Conservation (phyloP, 2,113 vertebrate species). For the Edolisoma coerulescens region DNA sequence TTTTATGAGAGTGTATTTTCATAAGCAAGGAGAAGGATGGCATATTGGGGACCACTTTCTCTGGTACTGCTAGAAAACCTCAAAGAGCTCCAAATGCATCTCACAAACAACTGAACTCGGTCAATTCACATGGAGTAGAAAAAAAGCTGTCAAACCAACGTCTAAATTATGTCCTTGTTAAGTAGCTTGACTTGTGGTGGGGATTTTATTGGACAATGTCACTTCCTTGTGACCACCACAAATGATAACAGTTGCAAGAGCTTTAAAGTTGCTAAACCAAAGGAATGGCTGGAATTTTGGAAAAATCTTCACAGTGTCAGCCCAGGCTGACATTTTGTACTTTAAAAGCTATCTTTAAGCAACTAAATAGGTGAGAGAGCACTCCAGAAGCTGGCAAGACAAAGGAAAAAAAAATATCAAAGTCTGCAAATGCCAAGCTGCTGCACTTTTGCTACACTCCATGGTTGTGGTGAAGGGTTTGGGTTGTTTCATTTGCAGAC, state of each 20-base stretch:
- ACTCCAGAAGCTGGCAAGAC: not conserved
- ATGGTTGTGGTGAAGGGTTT: not conserved
- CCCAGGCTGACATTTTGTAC: conserved; percentile 33
- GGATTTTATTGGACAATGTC: conserved; percentile 6
- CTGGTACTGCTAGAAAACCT: not conserved
- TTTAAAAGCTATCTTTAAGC: conserved; percentile 11
- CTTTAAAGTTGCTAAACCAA: conserved; percentile 42
- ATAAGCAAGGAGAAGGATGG: not conserved
- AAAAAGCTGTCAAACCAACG: not conserved
- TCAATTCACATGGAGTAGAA: not conserved
- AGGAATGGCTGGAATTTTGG: conserved; percentile 59
- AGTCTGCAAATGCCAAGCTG: not conserved
- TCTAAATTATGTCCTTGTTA: conserved; percentile 21
- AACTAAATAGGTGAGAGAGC: conserved; percentile 45
- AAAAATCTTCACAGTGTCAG: conserved; percentile 7
- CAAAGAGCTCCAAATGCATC: not conserved
- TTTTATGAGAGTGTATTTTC: not conserved
- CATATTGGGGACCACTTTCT: not conserved
- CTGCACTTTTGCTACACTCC: not conserved
- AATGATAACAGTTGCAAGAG: conserved; percentile 54
- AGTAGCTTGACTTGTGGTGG: conserved; percentile 17
- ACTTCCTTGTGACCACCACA: conserved; percentile 53
- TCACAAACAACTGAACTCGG: not conserved
- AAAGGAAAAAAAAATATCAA: not conserved
- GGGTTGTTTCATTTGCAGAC: conserved; percentile 13